Percentiles rank a stretch among this genome's conserved stretches.
Conservation (phyloP, 2,797 vertebrate genomes). For the Lycodopsis pacificus region DNA sequence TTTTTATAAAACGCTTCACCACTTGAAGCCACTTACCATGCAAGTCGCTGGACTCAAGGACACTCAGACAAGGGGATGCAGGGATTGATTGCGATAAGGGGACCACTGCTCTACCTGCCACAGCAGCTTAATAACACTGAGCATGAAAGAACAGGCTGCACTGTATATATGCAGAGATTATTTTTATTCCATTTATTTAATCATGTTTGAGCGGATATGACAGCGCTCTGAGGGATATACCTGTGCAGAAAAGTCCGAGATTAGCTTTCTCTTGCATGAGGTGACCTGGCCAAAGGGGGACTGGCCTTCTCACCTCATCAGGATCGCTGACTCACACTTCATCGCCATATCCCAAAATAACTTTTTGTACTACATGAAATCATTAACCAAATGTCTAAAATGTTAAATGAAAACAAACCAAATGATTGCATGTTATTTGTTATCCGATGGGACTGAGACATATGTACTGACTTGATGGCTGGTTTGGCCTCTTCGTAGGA, state of each 20-base stretch:
- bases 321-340: conserved; percentile 46
- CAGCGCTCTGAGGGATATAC: conserved; percentile 35
- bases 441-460: not conserved
- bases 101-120: not conserved
- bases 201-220: conserved; percentile 36
- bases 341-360: not conserved
- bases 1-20: not conserved
- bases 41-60: not conserved
- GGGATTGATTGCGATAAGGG: not conserved
- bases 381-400: not conserved
- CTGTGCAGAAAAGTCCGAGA: conserved; percentile 50
- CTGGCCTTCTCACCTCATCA: conserved; percentile 16
- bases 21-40: not conserved
- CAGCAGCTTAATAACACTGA: conserved; percentile 24
- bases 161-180: conserved; percentile 10
- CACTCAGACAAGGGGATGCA: not conserved
- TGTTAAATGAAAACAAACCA: not conserved
- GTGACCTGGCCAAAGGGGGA: conserved; percentile 29
- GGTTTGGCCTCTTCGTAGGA: conserved; percentile 82
- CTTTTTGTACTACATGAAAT: not conserved
- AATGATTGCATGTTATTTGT: not conserved
- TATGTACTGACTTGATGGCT: not conserved
- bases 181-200: conserved; percentile 24
- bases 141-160: conserved; percentile 5
- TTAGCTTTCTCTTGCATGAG: conserved; percentile 39